A percentile compares a stretch with the other conserved stretches of the same genome.
Evolutionary conservation across 2,888 invertebrate genomes (phyloP).

Genomic region (Parnassius apollo): DNA sequence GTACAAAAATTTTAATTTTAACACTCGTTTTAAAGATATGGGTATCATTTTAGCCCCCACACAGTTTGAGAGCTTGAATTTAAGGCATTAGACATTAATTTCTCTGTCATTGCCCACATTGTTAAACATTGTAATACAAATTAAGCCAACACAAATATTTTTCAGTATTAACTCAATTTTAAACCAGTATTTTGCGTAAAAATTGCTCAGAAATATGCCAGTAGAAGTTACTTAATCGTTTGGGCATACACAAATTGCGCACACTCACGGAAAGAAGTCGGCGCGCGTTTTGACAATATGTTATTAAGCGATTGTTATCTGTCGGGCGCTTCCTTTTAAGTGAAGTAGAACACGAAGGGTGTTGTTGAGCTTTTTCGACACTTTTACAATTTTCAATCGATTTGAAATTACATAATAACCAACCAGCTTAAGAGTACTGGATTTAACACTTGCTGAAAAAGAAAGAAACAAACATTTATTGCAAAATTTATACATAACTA

Average conservation of each 20-base stretch:
- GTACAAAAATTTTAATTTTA: too few relatives aligned
- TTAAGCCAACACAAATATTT: too few relatives aligned
- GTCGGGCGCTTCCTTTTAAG: constrained; percentile 34
- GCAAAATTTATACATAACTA: too few relatives aligned
- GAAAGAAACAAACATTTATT: too few relatives aligned
- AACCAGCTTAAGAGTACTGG: not conserved
- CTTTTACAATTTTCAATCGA: constrained; percentile 28
- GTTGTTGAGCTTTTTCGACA: constrained; percentile 25
- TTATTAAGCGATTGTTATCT: constrained; percentile 38
- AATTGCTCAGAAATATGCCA: constrained; percentile 6
- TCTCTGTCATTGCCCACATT: too few relatives aligned
- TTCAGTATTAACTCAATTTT: too few relatives aligned
- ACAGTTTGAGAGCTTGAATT: too few relatives aligned
- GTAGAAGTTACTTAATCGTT: constrained; percentile 37
- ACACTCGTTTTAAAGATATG: too few relatives aligned
- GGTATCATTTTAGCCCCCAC: too few relatives aligned
- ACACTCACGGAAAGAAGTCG: constrained; percentile 38
- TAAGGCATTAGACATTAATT: too few relatives aligned
- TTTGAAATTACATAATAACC: not conserved
- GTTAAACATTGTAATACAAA: too few relatives aligned
- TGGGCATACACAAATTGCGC: constrained; percentile 37
- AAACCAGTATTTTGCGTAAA: constrained; percentile 4
- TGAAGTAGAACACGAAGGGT: constrained; percentile 40
- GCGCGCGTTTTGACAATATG: constrained; percentile 32
- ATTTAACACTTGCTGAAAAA: too few relatives aligned